Evolutionary conservation across 2,888 invertebrate genomes (phyloP).

Genomic region (Cryptocephalus moraei): DNA sequence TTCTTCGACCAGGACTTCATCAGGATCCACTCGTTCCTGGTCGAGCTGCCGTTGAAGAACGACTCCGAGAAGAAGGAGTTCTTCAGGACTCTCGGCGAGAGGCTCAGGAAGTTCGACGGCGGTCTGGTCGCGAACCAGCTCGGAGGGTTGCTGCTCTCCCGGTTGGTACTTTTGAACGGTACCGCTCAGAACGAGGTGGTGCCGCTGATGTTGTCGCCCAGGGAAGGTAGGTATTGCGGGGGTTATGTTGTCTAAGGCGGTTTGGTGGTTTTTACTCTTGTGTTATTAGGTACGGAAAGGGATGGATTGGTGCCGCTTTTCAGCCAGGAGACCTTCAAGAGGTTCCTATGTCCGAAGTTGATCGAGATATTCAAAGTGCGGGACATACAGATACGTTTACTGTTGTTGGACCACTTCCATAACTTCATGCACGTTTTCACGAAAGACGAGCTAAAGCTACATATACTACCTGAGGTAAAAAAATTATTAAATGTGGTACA

Average conservation of each 20-base stretch:
- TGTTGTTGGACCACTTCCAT: constrained; percentile 68
- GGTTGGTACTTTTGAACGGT: constrained; percentile 74
- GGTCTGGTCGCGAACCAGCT: constrained; percentile 73
- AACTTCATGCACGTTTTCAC: constrained; percentile 66
- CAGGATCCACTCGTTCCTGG: constrained; percentile 69
- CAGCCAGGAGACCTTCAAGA: constrained; percentile 55
- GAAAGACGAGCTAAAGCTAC: constrained; percentile 61
- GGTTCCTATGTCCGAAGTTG: constrained; percentile 65
- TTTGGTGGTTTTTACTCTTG: background rate
- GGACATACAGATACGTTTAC: constrained; percentile 71
- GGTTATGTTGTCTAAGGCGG: background rate
- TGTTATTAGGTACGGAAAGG: background rate
- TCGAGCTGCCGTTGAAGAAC: constrained; percentile 69
- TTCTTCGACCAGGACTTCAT: constrained; percentile 83
- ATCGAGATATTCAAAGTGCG: constrained; percentile 75
- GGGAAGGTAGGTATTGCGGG: constrained; percentile 45
- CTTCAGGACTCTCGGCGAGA: constrained; percentile 60
- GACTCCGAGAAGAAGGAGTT: constrained; percentile 68
- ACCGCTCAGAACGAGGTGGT: constrained; percentile 65
- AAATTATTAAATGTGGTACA: too few species aligned
- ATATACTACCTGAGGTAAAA: constrained; percentile 72
- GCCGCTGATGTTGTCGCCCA: constrained; percentile 61
- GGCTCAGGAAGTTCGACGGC: constrained; percentile 65
- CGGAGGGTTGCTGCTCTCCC: constrained; percentile 64
- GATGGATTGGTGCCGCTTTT: constrained; percentile 47